Evolutionary conservation across 2,797 vertebrate species (phyloP).

Genomic region (Danio kyathit): DNA sequence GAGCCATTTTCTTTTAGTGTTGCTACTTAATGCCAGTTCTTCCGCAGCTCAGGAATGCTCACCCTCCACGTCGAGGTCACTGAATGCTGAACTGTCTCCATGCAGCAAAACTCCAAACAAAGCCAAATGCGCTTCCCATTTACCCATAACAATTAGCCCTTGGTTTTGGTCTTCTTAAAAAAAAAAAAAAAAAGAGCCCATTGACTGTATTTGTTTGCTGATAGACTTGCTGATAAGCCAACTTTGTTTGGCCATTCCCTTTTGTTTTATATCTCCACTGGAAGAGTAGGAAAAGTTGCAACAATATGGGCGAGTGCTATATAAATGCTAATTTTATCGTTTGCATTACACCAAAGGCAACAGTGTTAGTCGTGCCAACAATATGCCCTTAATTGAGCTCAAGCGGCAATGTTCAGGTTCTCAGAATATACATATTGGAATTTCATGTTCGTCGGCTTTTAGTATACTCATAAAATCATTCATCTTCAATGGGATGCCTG

Average conservation of each 20-base stretch:
- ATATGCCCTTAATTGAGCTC: slow-evolving; percentile 34
- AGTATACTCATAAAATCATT: not conserved
- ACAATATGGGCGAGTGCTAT: slow-evolving; percentile 45
- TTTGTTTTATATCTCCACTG: slow-evolving; percentile 52
- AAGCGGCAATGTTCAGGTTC: not conserved
- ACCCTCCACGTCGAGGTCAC: slow-evolving; percentile 76
- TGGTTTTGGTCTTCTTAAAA: slow-evolving; percentile 33
- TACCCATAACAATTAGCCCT: slow-evolving; percentile 66
- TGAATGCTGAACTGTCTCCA: slow-evolving; percentile 67
- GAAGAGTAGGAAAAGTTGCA: slow-evolving; percentile 37
- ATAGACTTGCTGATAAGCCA: slow-evolving; percentile 57
- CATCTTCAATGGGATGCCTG: not conserved
- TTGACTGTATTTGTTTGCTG: slow-evolving; percentile 73
- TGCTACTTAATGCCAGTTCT: slow-evolving; percentile 57
- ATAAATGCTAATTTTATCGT: slow-evolving; percentile 63
- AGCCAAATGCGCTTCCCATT: slow-evolving; percentile 65
- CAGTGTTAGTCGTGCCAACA: slow-evolving; percentile 45
- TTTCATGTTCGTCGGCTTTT: not conserved
- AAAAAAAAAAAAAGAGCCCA: not conserved
- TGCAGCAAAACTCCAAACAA: slow-evolving; percentile 60
- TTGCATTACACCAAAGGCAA: slow-evolving; percentile 13
- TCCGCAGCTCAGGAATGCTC: slow-evolving; percentile 59
- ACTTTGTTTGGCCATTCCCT: slow-evolving; percentile 62
- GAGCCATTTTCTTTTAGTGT: slow-evolving; percentile 70
- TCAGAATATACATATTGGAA: not conserved